phyloP scores from a whole-genome alignment of 2,797 vertebrate genomes.

The Gallinago nigripennis region DNA sequence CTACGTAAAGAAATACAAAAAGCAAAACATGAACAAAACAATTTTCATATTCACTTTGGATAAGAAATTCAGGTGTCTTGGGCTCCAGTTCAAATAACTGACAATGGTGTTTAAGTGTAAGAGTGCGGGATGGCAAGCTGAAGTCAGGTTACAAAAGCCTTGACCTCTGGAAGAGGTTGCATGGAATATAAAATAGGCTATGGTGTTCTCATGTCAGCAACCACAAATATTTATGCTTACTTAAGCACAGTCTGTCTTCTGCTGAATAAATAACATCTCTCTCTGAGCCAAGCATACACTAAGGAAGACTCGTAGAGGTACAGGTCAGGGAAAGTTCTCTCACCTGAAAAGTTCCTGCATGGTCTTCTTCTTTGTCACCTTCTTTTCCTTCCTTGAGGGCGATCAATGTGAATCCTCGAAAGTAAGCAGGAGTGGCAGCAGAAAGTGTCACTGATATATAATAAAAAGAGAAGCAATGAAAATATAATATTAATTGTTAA shows the following conservation, averaged over 20 bases:
- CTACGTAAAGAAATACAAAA: neutral
- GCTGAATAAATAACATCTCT: neutral
- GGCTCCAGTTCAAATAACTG: neutral
- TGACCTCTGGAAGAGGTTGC: neutral
- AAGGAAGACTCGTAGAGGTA: neutral
- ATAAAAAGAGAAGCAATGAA: neutral
- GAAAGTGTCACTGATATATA: slow-evolving; percentile 84
- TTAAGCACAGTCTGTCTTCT: neutral
- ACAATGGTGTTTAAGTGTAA: neutral
- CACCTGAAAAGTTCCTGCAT: slow-evolving; percentile 93
- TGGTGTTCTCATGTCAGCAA: neutral
- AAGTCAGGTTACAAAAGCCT: neutral
- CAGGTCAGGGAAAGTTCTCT: neutral
- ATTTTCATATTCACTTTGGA: neutral
- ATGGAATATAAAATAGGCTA: neutral
- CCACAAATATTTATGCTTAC: neutral
- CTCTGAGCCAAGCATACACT: neutral
- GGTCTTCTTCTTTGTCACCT: slow-evolving; percentile 95
- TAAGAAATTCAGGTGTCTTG: neutral
- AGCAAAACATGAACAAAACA: neutral
- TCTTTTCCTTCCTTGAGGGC: slow-evolving; percentile 90
- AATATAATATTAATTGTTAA: neutral
- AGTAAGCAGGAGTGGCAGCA: slow-evolving; percentile 90
- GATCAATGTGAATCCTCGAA: slow-evolving; percentile 94
- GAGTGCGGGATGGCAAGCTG: neutral